These are phyloP conservation scores for Takifugu ocellatus DNA, from an alignment of 2,797 vertebrate species.

Conservation along the genomic window DNA sequence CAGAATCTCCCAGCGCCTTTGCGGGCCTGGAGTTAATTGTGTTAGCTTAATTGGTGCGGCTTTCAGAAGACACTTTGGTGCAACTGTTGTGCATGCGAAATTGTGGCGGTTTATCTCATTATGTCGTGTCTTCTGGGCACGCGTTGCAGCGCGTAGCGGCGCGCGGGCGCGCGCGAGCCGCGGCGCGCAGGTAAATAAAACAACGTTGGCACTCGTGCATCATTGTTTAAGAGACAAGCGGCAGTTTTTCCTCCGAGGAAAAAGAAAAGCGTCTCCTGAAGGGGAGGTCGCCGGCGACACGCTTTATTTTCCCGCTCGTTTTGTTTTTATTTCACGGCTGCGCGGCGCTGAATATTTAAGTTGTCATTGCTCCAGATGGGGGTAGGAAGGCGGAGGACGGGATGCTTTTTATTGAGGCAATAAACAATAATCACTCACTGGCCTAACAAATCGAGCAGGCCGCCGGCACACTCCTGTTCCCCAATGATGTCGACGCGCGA, in stretches of 20 bases:
- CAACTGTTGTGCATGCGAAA: slow-evolving; percentile 68
- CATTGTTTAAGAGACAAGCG: slow-evolving; percentile 19
- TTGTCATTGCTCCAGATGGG: slow-evolving; percentile 70
- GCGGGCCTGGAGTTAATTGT: slow-evolving; percentile 56
- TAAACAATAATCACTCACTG: slow-evolving; percentile 75
- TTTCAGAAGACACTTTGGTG: slow-evolving; percentile 52
- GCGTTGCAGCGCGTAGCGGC: slow-evolving; percentile 28
- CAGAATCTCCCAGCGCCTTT: slow-evolving; percentile 33
- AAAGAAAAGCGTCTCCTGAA: slow-evolving; percentile 13
- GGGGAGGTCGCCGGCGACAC: slow-evolving; percentile 24
- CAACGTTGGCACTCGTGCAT: slow-evolving; percentile 8
- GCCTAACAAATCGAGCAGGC: slow-evolving; percentile 49
- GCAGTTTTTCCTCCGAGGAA: slow-evolving; percentile 36
- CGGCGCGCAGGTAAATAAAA: slow-evolving; percentile 27
- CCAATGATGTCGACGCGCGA: slow-evolving; percentile 53
- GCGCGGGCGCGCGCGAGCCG: slow-evolving; percentile 12
- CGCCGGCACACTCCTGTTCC: slow-evolving; percentile 23
- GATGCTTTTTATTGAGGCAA: slow-evolving; percentile 70
- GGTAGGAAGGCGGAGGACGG: slow-evolving; percentile 62
- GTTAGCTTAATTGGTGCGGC: slow-evolving; percentile 63
- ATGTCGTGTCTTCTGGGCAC: slow-evolving; percentile 56
- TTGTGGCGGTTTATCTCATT: slow-evolving; percentile 63
- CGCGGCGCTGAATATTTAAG: slow-evolving; percentile 71
- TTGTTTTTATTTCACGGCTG: slow-evolving; percentile 63
- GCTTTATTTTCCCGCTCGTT: slow-evolving; percentile 55